These are phyloP conservation scores for Tetragonula carbonaria DNA, from an alignment of 2,888 invertebrate species.

Conservation along the genomic window DNA sequence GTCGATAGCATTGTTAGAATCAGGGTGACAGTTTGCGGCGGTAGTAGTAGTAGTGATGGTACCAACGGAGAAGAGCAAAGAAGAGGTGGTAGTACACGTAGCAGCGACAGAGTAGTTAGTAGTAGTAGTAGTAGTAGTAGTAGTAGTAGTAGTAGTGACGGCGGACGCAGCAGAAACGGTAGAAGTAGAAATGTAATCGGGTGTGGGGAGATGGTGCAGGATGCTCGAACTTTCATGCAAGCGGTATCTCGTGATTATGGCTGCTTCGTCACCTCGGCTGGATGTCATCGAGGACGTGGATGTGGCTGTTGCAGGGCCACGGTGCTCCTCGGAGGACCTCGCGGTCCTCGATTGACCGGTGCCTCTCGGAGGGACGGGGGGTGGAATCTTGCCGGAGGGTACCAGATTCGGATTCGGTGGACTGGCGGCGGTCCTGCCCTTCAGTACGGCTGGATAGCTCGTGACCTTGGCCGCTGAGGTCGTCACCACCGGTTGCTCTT, in stretches of 20 bases:
- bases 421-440: conserved; percentile 85
- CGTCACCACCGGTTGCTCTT: conserved; percentile 59
- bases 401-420: conserved; percentile 87
- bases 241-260: conserved; percentile 70
- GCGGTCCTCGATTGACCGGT: conserved; percentile 57
- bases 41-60: conserved; percentile 22
- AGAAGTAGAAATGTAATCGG: conserved; percentile 54
- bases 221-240: conserved; percentile 76
- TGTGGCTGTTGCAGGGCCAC: conserved; percentile 59
- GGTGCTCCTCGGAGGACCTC: conserved; percentile 75
- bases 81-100: conserved; percentile 29
- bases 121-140: conserved; percentile 14
- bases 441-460: conserved; percentile 91
- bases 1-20: not conserved
- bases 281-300: conserved; percentile 73
- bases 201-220: conserved; percentile 62
- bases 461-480: conserved; percentile 75
- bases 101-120: conserved; percentile 24
- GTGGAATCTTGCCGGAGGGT: conserved; percentile 88
- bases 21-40: conserved; percentile 23
- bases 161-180: conserved; percentile 44
- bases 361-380: conserved; percentile 93
- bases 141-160: conserved; percentile 19
- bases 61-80: conserved; percentile 15
- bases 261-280: conserved; percentile 81